Evolutionary conservation across 1,140 invertebrate genomes (phyloP).

Genomic region (Homalodisca vitripennis): DNA sequence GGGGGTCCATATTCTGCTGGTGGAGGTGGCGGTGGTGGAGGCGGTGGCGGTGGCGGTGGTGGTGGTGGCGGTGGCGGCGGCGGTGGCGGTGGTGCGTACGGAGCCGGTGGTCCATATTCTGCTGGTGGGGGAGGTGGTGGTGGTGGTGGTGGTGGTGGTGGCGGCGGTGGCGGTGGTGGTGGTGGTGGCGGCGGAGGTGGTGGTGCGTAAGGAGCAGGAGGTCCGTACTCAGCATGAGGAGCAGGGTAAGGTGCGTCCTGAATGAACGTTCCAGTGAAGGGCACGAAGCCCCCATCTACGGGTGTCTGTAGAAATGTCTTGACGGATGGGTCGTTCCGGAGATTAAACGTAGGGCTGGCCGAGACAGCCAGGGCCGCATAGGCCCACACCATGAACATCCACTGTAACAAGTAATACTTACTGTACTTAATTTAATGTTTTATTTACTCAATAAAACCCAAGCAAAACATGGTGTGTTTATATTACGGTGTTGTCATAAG

Average conservation of each 20-base stretch:
- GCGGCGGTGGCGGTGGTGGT: constrained; percentile 28
- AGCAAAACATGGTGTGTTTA: too few relatives aligned
- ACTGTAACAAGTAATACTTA: constrained; percentile 7
- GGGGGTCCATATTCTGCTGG: constrained; percentile 17
- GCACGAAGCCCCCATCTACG: background rate
- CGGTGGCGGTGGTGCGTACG: constrained; percentile 18
- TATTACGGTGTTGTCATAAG: too few relatives aligned
- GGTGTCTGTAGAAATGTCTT: background rate
- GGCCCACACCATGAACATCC: constrained; percentile 21
- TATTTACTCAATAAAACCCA: too few relatives aligned
- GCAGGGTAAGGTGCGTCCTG: constrained; percentile 11
- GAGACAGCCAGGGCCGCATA: constrained; percentile 13
- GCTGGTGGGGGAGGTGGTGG: constrained; percentile 24
- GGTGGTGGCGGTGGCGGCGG: constrained; percentile 18
- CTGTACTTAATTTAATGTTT: too few relatives aligned
- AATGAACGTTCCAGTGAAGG: background rate
- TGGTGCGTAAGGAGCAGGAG: constrained; percentile 1
- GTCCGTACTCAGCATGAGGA: constrained; percentile 9
- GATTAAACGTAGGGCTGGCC: background rate
- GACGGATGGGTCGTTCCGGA: background rate
- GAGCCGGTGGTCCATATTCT: constrained; percentile 27
- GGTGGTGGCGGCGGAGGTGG: background rate
- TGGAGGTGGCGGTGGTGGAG: constrained; percentile 8
- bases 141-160: constrained; percentile 31
- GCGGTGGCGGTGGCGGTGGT: constrained; percentile 22